These are phyloP conservation scores for Prunella fulvescens DNA, from an alignment of 2,113 vertebrate genomes.

Conservation along the genomic window DNA sequence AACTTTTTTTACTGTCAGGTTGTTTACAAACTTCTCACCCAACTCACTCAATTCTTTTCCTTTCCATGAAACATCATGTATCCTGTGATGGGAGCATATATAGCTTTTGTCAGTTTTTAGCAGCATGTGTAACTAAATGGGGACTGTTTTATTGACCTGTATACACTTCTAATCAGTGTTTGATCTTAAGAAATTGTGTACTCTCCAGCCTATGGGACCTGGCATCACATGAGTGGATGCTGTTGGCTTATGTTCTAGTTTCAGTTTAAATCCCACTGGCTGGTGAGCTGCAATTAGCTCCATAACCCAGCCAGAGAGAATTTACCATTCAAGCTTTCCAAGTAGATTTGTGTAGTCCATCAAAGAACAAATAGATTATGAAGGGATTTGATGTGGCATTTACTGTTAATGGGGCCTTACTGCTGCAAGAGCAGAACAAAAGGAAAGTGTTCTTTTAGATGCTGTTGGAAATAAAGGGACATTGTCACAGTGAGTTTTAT, in stretches of 20 bases:
- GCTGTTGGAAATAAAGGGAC: not conserved
- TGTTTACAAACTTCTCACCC: not conserved
- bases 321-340: not conserved
- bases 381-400: constrained; percentile 3
- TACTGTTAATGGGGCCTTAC: not conserved
- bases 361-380: constrained; percentile 26
- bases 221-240: not conserved
- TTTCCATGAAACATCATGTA: not conserved
- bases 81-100: not conserved
- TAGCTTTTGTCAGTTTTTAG: not conserved
- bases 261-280: not conserved
- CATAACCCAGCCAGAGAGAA: constrained; percentile 1
- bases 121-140: not conserved
- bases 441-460: not conserved
- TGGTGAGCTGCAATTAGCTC: not conserved
- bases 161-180: not conserved
- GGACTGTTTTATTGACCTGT: not conserved
- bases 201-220: not conserved
- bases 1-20: not conserved
- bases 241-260: not conserved
- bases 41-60: not conserved
- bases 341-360: constrained; percentile 22
- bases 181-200: not conserved
- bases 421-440: not conserved
- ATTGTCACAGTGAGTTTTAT: not conserved